A percentile compares a stretch with the other conserved stretches of the same genome.
These are phyloP conservation scores for Xestia rhomboidea DNA, from an alignment of 2,888 invertebrate genomes.

Conservation along the genomic window DNA sequence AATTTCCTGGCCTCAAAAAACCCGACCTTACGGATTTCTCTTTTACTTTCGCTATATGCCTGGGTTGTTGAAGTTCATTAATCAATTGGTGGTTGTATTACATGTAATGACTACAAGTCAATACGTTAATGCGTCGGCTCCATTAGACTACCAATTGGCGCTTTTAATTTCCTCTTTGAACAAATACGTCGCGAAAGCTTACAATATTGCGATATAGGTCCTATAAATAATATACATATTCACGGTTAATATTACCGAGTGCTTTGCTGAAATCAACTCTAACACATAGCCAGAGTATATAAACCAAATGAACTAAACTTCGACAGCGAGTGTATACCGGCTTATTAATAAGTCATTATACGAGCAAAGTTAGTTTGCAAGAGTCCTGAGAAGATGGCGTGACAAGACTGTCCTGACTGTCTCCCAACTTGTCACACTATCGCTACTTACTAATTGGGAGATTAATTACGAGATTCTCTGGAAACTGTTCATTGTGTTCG, in stretches of 20 bases:
- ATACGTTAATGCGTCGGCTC: conserved; percentile 63
- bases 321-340: conserved; percentile 13
- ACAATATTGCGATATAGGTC: conserved; percentile 55
- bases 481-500: conserved; percentile 6
- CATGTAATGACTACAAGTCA: conserved; percentile 41
- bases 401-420: conserved; percentile 4
- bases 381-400: conserved; percentile 12
- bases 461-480: conserved; percentile 17
- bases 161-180: conserved; percentile 73
- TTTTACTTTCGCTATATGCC: no score
- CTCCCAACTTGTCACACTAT: conserved; percentile 16
- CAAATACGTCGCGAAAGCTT: conserved; percentile 62
- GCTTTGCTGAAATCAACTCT: conserved; percentile 66
- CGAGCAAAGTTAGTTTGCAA: conserved; percentile 17
- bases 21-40: background rate
- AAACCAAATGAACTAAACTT: conserved; percentile 42
- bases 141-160: conserved; percentile 66
- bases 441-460: conserved; percentile 8
- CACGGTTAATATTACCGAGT: conserved; percentile 71
- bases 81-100: conserved; percentile 24
- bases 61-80: conserved; percentile 14
- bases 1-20: conserved; percentile 17
- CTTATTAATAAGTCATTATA: conserved; percentile 33
- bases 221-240: conserved; percentile 37
- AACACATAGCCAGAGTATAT: conserved; percentile 16